Base-by-base conservation (phyloP, 1,140 invertebrate species). In the Brachionus plicatilis region DNA sequence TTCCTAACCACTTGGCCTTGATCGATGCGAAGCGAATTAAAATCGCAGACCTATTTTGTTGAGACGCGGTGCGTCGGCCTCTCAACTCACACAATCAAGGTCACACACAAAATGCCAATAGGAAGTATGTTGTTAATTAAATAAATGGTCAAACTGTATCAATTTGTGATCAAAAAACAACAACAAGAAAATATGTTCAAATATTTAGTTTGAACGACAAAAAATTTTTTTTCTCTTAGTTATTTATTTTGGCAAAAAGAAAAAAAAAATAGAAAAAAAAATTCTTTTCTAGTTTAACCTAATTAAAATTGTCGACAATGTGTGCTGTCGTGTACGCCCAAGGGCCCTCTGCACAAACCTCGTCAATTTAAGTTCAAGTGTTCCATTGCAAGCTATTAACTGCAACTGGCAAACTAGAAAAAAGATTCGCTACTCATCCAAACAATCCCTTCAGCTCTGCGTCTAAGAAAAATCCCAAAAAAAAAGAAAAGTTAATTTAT, bases 401-500 rank as follows among this genome's bases (percentile, higher is more conserved):
- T 60, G 53, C 27, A 20, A 60, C 50, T 17, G 6, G 17, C 17
- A 56, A 56, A 56, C n/a, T 3, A 29, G 5, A 60, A 20, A 60
- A 24, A 20, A 60, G n/a, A 60, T 24, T 60, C n/a, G 53, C 20
- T 60, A 60, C 53, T 60, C 11, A 60, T 60, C 53, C 20, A 60
- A 60, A 60, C 53, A 60, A 60, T 53, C 9, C 53, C 8, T 60
- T 60, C 20, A 20, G 17, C 45, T 47, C 11, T 47, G 11, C 14
- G 1, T 47, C 45, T 47, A n/a, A 60, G 20, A 60, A 60, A 8
- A 60, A 20, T 37, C 11, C 24, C n/a, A n/a, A 24, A 24, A 24
- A 24, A 66, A 66, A 66, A 66, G 24, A 66, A 68, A 68, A 68
- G 66, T 68, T 68, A 68, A 68, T 68, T 68, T 68, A 68, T 68